phyloP scores from a whole-genome alignment of 2,113 vertebrate genomes.

The Ahaetulla prasina region DNA sequence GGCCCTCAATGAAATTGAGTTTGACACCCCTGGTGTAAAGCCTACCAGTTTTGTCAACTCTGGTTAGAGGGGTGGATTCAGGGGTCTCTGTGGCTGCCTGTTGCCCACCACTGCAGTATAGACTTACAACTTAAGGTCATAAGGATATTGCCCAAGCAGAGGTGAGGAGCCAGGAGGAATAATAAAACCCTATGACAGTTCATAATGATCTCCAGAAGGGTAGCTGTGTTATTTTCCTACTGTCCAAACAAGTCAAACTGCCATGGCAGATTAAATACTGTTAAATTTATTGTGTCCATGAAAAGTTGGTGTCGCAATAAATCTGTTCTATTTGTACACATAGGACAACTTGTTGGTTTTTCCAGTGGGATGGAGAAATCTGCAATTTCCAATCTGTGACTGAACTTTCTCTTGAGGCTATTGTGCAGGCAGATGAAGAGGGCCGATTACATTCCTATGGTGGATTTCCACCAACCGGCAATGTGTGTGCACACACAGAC shows the following conservation, averaged over 20 bases:
- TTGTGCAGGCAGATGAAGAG: background rate
- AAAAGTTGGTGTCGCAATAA: background rate
- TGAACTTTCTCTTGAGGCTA: background rate
- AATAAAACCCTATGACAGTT: background rate
- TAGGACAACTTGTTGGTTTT: background rate
- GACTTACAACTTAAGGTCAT: background rate
- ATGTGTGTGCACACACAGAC: background rate
- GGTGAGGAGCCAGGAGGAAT: background rate
- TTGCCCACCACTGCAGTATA: background rate
- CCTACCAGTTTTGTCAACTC: background rate
- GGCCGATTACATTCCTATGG: background rate
- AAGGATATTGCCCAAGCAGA: background rate
- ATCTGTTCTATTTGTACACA: background rate
- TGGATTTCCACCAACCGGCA: background rate
- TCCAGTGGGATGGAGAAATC: background rate
- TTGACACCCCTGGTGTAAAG: no score
- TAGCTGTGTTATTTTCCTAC: background rate
- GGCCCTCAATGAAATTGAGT: no score
- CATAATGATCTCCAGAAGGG: background rate
- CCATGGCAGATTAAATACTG: background rate
- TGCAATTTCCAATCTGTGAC: background rate
- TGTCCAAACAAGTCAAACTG: background rate
- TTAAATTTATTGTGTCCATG: background rate
- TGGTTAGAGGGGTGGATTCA: background rate
- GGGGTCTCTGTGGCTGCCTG: background rate